Conservation (phyloP, 2,797 vertebrate species). For the Protonibea diacanthus region DNA sequence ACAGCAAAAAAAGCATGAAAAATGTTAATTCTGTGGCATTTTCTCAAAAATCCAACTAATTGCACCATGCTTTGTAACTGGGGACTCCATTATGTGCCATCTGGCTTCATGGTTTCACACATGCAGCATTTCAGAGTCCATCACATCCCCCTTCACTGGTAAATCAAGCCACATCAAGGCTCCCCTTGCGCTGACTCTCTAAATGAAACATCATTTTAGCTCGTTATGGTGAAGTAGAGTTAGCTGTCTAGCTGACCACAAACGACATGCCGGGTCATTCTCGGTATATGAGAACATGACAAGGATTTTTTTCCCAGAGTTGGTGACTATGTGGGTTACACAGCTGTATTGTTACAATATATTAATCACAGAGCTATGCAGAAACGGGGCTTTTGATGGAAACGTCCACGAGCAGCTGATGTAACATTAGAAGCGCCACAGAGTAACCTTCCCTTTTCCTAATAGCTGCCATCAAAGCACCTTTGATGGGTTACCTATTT, state of each 20-base stretch:
- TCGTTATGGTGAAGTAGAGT: conserved; percentile 57
- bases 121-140: conserved; percentile 40
- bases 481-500: not conserved
- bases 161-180: conserved; percentile 69
- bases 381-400: not conserved
- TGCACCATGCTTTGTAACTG: not conserved
- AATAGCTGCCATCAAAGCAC: not conserved
- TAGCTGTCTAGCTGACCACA: conserved; percentile 61
- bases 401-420: conserved; percentile 15
- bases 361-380: conserved; percentile 3
- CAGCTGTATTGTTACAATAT: conserved; percentile 30
- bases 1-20: not conserved
- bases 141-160: conserved; percentile 38
- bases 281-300: conserved; percentile 57
- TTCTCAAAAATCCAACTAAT: conserved; percentile 5
- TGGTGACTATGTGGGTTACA: conserved; percentile 28
- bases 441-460: not conserved
- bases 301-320: conserved; percentile 30
- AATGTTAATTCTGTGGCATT: not conserved
- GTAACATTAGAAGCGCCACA: too few species aligned
- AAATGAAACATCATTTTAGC: conserved; percentile 69
- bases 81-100: conserved; percentile 32
- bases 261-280: conserved; percentile 48
- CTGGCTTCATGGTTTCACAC: conserved; percentile 51
- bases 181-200: conserved; percentile 34